Evolutionary conservation across 2,113 vertebrate genomes (phyloP).

Genomic region (Rafetus swinhoei): DNA sequence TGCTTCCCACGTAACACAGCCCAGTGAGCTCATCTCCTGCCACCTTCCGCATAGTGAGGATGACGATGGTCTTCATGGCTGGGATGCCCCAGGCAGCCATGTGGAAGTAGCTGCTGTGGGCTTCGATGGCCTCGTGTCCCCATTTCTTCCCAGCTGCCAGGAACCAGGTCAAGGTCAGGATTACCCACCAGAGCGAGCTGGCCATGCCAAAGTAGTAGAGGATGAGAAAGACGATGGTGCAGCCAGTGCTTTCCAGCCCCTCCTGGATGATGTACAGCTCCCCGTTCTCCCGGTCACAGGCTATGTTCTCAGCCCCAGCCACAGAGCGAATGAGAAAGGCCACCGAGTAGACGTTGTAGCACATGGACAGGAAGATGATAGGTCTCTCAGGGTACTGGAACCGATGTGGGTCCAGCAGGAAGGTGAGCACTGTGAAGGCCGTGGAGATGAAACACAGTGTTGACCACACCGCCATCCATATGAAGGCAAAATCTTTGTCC

Average conservation of each 20-base stretch:
- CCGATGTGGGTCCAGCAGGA: slow-evolving; percentile 94
- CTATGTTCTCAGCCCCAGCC: slow-evolving; percentile 93
- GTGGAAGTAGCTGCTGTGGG: slow-evolving; percentile 98
- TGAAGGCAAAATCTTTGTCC: slow-evolving; percentile 97
- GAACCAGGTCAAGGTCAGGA: slow-evolving; percentile 98
- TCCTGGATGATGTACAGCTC: slow-evolving; percentile 96
- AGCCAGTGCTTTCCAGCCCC: slow-evolving; percentile 94
- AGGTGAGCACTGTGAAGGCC: slow-evolving; percentile 96
- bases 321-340: slow-evolving; percentile 96
- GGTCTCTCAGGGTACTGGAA: slow-evolving; percentile 98
- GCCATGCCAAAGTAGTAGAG: slow-evolving; percentile 99
- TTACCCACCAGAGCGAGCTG: slow-evolving; percentile 97
- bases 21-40: slow-evolving; percentile 96
- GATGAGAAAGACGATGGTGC: slow-evolving; percentile 97
- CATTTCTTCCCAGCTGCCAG: slow-evolving; percentile 97
- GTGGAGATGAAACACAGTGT: slow-evolving; percentile 96
- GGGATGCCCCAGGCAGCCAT: slow-evolving; percentile 97
- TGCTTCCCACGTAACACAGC: slow-evolving; percentile 95
- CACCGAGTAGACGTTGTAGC: slow-evolving; percentile 96
- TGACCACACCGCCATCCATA: slow-evolving; percentile 98
- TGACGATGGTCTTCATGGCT: slow-evolving; percentile 94
- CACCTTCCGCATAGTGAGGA: slow-evolving; percentile 97
- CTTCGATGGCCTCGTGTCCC: slow-evolving; percentile 98
- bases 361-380: slow-evolving; percentile 99
- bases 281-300: slow-evolving; percentile 93